Percentiles rank a stretch among this genome's conserved stretches.
These are phyloP conservation scores for Brachionus sp. DNA, from an alignment of 1,140 invertebrate species.

Conservation along the genomic window DNA sequence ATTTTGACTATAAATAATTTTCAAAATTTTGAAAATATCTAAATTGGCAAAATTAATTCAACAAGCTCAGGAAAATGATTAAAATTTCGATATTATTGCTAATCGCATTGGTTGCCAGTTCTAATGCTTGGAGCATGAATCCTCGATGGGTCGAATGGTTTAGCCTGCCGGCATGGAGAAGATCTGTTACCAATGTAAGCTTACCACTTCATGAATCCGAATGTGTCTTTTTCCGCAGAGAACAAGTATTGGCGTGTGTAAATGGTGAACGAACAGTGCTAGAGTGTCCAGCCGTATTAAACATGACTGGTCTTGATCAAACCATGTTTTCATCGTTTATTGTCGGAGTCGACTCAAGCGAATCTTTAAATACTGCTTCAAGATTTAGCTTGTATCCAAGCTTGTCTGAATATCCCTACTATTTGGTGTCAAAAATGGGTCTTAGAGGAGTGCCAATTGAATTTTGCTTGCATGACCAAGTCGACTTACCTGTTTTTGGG, in stretches of 20 bases:
- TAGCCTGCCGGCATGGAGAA: not conserved
- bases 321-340: constrained; percentile 1
- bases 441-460: not conserved
- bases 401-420: not conserved
- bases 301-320: constrained; percentile 1
- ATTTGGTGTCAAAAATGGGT: constrained; percentile 11
- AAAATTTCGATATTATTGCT: constrained; percentile 2
- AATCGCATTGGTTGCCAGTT: not conserved
- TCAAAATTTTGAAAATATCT: not conserved
- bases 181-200: not conserved
- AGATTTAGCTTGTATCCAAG: not conserved
- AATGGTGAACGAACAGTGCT: not conserved
- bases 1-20: not conserved
- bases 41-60: not conserved
- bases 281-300: constrained; percentile 25
- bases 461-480: constrained; percentile 22
- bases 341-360: not conserved
- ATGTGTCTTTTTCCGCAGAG: constrained; percentile 11
- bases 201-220: not conserved
- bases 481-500: not conserved
- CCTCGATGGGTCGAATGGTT: not conserved
- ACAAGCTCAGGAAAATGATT: constrained; percentile 2
- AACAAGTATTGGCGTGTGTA: not conserved
- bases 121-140: not conserved
- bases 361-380: not conserved